Conservation (phyloP, 2,888 invertebrate species). For the Liposcelis brunnea region DNA sequence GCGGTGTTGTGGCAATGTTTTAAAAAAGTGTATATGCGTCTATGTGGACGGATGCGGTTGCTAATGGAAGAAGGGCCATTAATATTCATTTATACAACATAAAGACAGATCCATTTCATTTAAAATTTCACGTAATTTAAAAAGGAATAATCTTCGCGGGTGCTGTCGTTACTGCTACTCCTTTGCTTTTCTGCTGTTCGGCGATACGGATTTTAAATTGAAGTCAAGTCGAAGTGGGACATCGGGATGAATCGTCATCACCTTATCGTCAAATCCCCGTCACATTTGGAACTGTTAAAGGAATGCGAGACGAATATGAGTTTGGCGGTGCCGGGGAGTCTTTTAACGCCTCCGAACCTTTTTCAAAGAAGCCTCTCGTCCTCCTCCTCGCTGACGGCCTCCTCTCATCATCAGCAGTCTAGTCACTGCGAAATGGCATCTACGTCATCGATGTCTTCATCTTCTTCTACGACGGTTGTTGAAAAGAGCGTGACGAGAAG, state of each 20-base stretch:
- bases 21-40: too few relatives aligned
- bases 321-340: neutral
- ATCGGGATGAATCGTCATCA: slow-evolving; percentile 3
- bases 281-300: slow-evolving; percentile 5
- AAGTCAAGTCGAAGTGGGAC: neutral
- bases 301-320: neutral
- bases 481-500: neutral
- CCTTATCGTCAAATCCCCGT: slow-evolving; percentile 3
- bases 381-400: neutral
- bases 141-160: too few relatives aligned
- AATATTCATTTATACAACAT: too few relatives aligned
- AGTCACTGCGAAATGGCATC: slow-evolving; percentile 1
- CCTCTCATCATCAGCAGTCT: neutral
- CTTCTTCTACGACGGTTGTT: neutral
- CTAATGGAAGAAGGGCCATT: too few relatives aligned
- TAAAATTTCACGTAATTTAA: too few relatives aligned
- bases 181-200: too few relatives aligned
- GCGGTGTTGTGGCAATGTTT: too few relatives aligned
- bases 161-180: too few relatives aligned
- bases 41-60: too few relatives aligned
- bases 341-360: neutral
- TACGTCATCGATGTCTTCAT: slow-evolving; percentile 6
- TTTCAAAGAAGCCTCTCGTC: neutral
- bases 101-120: too few relatives aligned
- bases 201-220: too few relatives aligned